phyloP scores from a whole-genome alignment of 2,888 invertebrate species.

The Hyalella azteca region DNA sequence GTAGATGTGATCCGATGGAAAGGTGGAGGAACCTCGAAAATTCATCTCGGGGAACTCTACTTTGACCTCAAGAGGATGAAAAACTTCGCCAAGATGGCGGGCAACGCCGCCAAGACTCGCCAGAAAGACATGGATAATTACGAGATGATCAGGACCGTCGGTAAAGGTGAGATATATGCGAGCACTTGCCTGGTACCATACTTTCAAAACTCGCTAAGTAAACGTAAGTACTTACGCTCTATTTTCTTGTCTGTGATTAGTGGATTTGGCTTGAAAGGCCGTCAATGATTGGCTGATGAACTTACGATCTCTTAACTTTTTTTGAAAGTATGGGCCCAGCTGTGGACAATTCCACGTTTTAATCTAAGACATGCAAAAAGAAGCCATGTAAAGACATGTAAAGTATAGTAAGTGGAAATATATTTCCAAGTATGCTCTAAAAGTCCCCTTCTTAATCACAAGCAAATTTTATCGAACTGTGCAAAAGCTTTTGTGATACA shows the following conservation, averaged over 20 bases:
- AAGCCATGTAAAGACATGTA: no score
- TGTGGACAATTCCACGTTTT: no score
- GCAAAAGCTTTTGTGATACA: no score
- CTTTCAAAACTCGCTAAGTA: neutral
- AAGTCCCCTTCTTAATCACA: no score
- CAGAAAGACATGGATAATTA: slow-evolving; percentile 62
- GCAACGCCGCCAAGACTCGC: slow-evolving; percentile 56
- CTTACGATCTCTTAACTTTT: neutral
- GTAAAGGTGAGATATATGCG: slow-evolving; percentile 66
- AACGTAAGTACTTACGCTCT: neutral
- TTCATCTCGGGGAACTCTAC: slow-evolving; percentile 60
- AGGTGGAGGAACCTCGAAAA: slow-evolving; percentile 41
- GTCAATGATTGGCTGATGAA: neutral
- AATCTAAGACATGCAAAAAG: no score
- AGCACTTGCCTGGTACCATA: slow-evolving; percentile 19
- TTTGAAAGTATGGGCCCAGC: neutral
- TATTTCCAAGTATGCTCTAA: no score
- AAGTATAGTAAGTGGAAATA: no score
- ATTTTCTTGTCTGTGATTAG: neutral
- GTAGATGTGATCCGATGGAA: slow-evolving; percentile 52
- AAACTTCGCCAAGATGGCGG: slow-evolving; percentile 57
- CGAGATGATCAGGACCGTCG: slow-evolving; percentile 70
- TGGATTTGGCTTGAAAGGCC: neutral
- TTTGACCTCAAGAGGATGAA: slow-evolving; percentile 60
- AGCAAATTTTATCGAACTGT: no score